These are phyloP conservation scores for Blomia tropicalis DNA, from an alignment of 2,888 invertebrate species.

Conservation along the genomic window DNA sequence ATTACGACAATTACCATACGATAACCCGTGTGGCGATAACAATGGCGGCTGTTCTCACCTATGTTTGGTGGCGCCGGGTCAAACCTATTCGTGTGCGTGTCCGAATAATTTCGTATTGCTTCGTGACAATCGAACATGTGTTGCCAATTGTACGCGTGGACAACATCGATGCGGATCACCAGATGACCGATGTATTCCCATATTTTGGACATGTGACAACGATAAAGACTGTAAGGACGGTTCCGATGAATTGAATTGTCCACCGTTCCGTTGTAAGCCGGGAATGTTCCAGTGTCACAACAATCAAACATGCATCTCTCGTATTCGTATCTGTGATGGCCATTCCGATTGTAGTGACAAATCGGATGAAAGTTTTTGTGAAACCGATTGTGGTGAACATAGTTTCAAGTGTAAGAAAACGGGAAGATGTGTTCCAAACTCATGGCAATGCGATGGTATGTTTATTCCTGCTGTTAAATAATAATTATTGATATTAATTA, in stretches of 20 bases:
- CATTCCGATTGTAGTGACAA: slow-evolving; percentile 75
- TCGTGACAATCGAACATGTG: slow-evolving; percentile 67
- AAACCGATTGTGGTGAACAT: slow-evolving; percentile 58
- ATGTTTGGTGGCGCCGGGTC: slow-evolving; percentile 65
- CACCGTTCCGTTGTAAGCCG: slow-evolving; percentile 56
- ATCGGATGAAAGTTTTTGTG: slow-evolving; percentile 65
- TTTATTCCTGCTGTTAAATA: not conserved
- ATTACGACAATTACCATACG: slow-evolving; percentile 61
- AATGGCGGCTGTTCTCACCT: slow-evolving; percentile 94
- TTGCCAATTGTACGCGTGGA: slow-evolving; percentile 80
- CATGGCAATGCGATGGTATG: slow-evolving; percentile 48
- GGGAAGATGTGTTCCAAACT: slow-evolving; percentile 69
- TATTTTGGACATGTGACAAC: slow-evolving; percentile 58
- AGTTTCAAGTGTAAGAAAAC: slow-evolving; percentile 78
- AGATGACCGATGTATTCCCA: slow-evolving; percentile 56
- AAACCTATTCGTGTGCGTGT: slow-evolving; percentile 68
- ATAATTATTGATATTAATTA: not conserved
- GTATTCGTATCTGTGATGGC: slow-evolving; percentile 82
- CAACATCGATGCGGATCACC: slow-evolving; percentile 56
- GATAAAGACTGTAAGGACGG: slow-evolving; percentile 74
- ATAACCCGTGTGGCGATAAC: slow-evolving; percentile 74
- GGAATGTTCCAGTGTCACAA: slow-evolving; percentile 72
- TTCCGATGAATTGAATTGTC: slow-evolving; percentile 72
- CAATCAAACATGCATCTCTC: slow-evolving; percentile 56
- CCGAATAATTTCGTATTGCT: slow-evolving; percentile 76